A percentile compares a stretch with the other conserved stretches of the same genome.
These are phyloP conservation scores for rat (Rattus norvegicus) DNA, from an alignment of 2,113 vertebrate genomes.

Conservation along the genomic window DNA sequence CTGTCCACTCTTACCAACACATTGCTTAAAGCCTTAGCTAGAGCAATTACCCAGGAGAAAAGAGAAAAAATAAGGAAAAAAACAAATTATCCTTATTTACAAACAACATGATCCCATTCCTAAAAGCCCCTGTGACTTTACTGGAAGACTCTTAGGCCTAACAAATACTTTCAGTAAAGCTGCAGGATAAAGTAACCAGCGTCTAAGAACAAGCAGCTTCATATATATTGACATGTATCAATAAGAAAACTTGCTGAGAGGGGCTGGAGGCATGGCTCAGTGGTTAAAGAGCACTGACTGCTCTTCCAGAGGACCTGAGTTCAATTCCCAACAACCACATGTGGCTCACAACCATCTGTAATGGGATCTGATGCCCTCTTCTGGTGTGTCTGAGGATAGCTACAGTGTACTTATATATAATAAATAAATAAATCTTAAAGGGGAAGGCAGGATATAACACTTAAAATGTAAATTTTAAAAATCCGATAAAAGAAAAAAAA, in stretches of 20 bases:
- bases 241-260: not conserved
- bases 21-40: not conserved
- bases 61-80: not conserved
- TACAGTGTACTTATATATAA: too few relatives aligned
- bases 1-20: not conserved
- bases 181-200: not conserved
- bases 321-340: too few relatives aligned
- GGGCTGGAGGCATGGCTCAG: too few relatives aligned
- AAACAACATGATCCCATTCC: not conserved
- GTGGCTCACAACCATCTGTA: too few relatives aligned
- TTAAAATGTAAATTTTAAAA: too few relatives aligned
- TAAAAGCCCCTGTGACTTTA: not conserved
- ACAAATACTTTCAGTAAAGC: not conserved
- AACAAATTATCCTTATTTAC: not conserved
- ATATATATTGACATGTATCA: not conserved
- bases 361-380: too few relatives aligned
- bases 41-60: not conserved
- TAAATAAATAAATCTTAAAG: too few relatives aligned
- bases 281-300: too few relatives aligned
- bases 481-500: too few relatives aligned
- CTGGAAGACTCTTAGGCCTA: not conserved
- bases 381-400: too few relatives aligned
- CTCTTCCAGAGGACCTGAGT: too few relatives aligned
- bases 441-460: too few relatives aligned
- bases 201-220: not conserved